These are phyloP conservation scores for Oryzias celebensis DNA, from an alignment of 2,113 vertebrate genomes.

Conservation along the genomic window DNA sequence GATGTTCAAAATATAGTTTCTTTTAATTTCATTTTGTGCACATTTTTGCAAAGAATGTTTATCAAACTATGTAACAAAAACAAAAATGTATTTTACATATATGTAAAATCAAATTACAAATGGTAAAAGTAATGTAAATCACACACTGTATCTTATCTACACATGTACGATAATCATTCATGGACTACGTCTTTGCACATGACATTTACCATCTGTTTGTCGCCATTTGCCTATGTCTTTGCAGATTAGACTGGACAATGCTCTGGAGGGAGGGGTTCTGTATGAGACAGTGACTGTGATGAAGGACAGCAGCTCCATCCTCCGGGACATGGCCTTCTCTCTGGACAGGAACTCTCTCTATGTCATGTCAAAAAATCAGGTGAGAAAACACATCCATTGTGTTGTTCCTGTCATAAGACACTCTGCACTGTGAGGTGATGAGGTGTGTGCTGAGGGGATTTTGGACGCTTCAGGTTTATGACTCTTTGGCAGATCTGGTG, in stretches of 20 bases:
- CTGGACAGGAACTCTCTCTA: conserved; percentile 86
- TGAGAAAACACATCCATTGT: conserved; percentile 62
- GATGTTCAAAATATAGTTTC: too few relatives aligned
- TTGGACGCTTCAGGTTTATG: conserved; percentile 13
- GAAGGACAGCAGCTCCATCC: conserved; percentile 86
- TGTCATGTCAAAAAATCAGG: conserved; percentile 90
- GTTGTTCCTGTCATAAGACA: conserved; percentile 36
- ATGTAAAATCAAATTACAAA: too few relatives aligned
- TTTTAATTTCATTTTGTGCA: too few relatives aligned
- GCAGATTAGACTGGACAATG: conserved; percentile 90
- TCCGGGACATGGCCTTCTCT: conserved; percentile 95
- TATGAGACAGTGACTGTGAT: conserved; percentile 89
- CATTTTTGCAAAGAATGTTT: too few relatives aligned
- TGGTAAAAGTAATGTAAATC: neutral
- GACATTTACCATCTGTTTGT: conserved; percentile 29
- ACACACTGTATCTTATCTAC: neutral
- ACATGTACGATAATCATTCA: conserved; percentile 1
- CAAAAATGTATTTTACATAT: too few relatives aligned
- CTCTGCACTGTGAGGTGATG: neutral
- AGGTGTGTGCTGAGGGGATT: conserved; percentile 1
- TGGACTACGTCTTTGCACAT: neutral
- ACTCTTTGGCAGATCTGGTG: neutral
- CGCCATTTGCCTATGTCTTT: conserved; percentile 31
- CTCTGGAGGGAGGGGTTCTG: conserved; percentile 82
- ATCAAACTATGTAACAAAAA: too few relatives aligned